phyloP scores from a whole-genome alignment of 2,888 invertebrate genomes.

The Trilocha varians region DNA sequence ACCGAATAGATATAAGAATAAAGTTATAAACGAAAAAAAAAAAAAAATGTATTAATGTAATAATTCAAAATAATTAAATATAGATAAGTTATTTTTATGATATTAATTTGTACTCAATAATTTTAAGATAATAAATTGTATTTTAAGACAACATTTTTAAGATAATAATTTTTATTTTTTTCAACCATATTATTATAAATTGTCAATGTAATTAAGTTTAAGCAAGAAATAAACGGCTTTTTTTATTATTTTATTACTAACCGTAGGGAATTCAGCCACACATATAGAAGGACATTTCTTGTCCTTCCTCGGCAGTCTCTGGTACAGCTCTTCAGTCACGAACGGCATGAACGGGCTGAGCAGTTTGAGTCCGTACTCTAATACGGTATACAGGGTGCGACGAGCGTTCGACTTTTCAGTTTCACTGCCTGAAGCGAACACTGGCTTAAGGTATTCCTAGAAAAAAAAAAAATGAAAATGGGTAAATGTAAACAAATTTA shows the following conservation, averaged over 20 bases:
- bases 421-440: constrained; percentile 77
- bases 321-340: constrained; percentile 95
- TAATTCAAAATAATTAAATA: too few relatives aligned
- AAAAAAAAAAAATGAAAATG: constrained; percentile 14
- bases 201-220: too few relatives aligned
- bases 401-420: constrained; percentile 76
- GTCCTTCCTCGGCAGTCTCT: constrained; percentile 82
- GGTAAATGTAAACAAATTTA: too few relatives aligned
- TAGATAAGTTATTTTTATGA: too few relatives aligned
- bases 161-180: too few relatives aligned
- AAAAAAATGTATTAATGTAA: too few relatives aligned
- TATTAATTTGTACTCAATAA: too few relatives aligned
- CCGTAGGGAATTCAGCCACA: constrained; percentile 87
- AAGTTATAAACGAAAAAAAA: too few relatives aligned
- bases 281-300: constrained; percentile 85
- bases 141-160: too few relatives aligned
- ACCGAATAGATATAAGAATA: too few relatives aligned
- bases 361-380: constrained; percentile 89
- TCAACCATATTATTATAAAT: not conserved
- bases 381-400: constrained; percentile 83
- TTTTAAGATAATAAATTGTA: too few relatives aligned
- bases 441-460: constrained; percentile 90
- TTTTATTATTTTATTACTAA: constrained; percentile 25
- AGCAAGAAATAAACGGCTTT: too few relatives aligned
- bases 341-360: constrained; percentile 98